These are phyloP conservation scores for Centropristis striata DNA, from an alignment of 2,113 vertebrate species.

Conservation along the genomic window DNA sequence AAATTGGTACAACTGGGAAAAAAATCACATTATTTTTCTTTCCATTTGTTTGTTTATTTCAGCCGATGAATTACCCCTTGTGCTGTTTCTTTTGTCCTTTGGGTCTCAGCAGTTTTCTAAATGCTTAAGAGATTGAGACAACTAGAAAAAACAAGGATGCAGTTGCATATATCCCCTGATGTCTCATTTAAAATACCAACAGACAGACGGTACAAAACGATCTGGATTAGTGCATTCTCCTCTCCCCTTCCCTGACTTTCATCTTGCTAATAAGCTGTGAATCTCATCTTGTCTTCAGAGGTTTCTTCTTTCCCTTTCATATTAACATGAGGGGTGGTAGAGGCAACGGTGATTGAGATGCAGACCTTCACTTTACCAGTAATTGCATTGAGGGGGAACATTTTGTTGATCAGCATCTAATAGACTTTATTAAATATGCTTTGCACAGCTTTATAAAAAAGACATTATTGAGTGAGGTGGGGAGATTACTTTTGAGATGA, in stretches of 20 bases:
- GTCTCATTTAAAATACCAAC: constrained; percentile 76
- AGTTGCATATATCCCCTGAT: constrained; percentile 65
- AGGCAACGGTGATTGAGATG: constrained; percentile 59
- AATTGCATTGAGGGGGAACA: constrained; percentile 58
- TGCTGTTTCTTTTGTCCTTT: constrained; percentile 54
- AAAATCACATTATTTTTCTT: constrained; percentile 44
- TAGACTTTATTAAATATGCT: constrained; percentile 53
- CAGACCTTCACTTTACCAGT: constrained; percentile 50
- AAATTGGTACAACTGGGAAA: constrained; percentile 63
- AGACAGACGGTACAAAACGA: constrained; percentile 71
- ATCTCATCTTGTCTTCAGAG: constrained; percentile 66
- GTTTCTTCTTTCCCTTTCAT: constrained; percentile 53
- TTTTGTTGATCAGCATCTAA: constrained; percentile 65
- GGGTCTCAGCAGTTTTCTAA: constrained; percentile 64
- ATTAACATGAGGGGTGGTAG: constrained; percentile 45
- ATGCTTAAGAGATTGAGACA: constrained; percentile 65
- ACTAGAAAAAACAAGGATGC: constrained; percentile 26
- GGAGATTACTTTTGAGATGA: constrained; percentile 8
- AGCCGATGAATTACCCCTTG: constrained; percentile 47
- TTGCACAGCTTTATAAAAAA: constrained; percentile 17
- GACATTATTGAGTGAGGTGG: constrained; percentile 10
- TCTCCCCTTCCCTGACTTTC: constrained; percentile 70
- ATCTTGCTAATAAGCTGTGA: constrained; percentile 72
- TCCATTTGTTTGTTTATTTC: constrained; percentile 72
- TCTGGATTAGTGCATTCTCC: constrained; percentile 71